Percentiles rank a stretch among this genome's conserved stretches.
Evolutionary conservation across 1,140 invertebrate species (phyloP).

Genomic region (Conus ventricosus): DNA sequence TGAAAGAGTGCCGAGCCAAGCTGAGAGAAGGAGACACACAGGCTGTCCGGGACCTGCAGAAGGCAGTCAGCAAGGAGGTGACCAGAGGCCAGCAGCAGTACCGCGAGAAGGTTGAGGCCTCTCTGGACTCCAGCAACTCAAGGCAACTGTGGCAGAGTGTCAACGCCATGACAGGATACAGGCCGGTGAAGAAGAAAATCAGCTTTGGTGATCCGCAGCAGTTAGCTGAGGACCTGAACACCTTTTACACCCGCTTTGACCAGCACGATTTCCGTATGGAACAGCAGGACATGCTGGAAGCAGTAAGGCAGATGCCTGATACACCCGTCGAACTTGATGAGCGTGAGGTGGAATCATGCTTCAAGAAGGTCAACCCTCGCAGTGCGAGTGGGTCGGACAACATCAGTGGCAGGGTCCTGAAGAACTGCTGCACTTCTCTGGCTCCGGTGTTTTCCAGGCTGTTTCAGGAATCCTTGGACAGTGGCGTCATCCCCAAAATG

Average conservation of each 20-base stretch:
- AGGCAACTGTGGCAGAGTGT: background rate
- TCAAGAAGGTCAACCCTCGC: background rate
- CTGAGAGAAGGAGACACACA: too few relatives aligned
- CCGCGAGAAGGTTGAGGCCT: background rate
- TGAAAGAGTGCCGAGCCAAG: background rate
- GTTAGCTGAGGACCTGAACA: background rate
- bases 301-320: background rate
- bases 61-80: background rate
- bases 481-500: background rate
- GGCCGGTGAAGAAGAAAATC: background rate
- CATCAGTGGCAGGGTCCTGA: background rate
- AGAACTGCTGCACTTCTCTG: background rate
- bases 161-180: background rate
- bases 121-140: background rate
- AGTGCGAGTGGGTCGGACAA: background rate
- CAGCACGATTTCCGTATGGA: background rate
- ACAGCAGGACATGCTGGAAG: too few relatives aligned
- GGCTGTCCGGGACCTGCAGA: background rate
- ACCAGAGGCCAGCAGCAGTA: background rate
- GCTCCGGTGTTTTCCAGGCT: background rate
- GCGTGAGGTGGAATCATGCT: background rate
- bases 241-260: conserved; percentile 4
- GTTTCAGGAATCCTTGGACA: background rate
- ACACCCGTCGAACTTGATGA: background rate
- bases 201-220: background rate